These are phyloP conservation scores for Drosophila erecta DNA, from an alignment of 1,140 invertebrate species.

Conservation along the genomic window DNA sequence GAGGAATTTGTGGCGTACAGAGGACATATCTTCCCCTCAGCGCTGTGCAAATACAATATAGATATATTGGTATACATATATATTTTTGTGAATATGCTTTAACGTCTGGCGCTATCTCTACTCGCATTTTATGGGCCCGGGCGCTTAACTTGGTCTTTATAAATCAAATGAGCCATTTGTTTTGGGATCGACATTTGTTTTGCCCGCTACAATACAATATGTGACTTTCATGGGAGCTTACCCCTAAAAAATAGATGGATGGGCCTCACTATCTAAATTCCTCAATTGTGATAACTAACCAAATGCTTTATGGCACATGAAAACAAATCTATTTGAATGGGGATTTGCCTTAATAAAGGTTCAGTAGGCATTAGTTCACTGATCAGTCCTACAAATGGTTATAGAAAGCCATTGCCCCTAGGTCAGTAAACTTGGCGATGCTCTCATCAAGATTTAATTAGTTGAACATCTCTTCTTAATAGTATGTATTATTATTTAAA, in stretches of 20 bases:
- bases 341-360: slow-evolving; percentile 8
- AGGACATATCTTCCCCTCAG: slow-evolving; percentile 11
- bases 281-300: slow-evolving; percentile 31
- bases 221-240: slow-evolving; percentile 32
- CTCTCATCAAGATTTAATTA: slow-evolving; percentile 25
- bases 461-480: neutral
- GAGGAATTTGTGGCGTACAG: slow-evolving; percentile 27
- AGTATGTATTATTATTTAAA: slow-evolving; percentile 14
- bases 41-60: slow-evolving; percentile 38
- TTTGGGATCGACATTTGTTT: slow-evolving; percentile 36
- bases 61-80: slow-evolving; percentile 16
- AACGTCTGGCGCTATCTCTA: slow-evolving; percentile 50
- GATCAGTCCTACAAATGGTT: neutral
- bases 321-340: slow-evolving; percentile 13
- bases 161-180: slow-evolving; percentile 62
- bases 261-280: slow-evolving; percentile 23
- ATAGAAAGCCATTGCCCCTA: slow-evolving; percentile 31
- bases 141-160: slow-evolving; percentile 64
- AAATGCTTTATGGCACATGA: slow-evolving; percentile 29
- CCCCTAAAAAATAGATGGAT: slow-evolving; percentile 51
- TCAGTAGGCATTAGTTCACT: neutral
- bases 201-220: slow-evolving; percentile 33
- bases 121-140: slow-evolving; percentile 52
- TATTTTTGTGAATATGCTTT: slow-evolving; percentile 15
- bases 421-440: slow-evolving; percentile 25